Base-by-base conservation (phyloP, 2,888 invertebrate genomes). In the Synanthedon tipuliformis region DNA sequence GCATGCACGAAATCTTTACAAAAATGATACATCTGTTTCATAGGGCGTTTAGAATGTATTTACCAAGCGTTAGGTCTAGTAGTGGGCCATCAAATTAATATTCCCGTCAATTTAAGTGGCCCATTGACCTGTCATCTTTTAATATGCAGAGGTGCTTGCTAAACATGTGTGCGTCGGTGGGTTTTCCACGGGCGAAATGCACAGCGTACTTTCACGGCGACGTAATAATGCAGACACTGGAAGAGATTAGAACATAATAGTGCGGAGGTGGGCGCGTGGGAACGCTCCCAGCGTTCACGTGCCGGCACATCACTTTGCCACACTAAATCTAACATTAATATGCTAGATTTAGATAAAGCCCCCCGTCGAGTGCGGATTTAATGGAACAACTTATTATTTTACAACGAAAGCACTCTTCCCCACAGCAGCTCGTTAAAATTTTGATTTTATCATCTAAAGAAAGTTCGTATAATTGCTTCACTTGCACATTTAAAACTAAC, bases 191-290 rank as follows among this genome's bases (percentile, higher is more conserved):
- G 78, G 78, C 76, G 77, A 79, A 81, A 79, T 68, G 68, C 72
- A 77, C 71, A 61, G 68, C 69, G 72, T 78, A 84, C 85, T 87
- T 87, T 87, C 86, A 78, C 84, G 73, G 77, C 78, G 75, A 78
- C 73, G 75, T 79, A 83, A 81, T 85, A 86, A 83, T 81, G 76
- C 76, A 79, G 77, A 83, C 78, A 82, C 78, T 81, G 66, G 73
- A 76, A 81, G 81, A 85, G 82, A 84, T 85, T 84, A 83, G 78
- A 84, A 83, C 83, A 86, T 86, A 85, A 85, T 86, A 73, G 80
- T 81, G 83, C 76, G 83, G 82, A 84, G 86, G 86, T 83, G 86
- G 82, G 69, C 75, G 82, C 87, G 86, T 87, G 87, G 86, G 87
- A 87, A 86, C 75, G 74, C 85, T 87, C 87, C 85, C 87, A 87